A percentile compares a stretch with the other conserved stretches of the same genome.
Evolutionary conservation across 1,140 invertebrate species (phyloP).

Genomic region (Apocrypta bakeri): DNA sequence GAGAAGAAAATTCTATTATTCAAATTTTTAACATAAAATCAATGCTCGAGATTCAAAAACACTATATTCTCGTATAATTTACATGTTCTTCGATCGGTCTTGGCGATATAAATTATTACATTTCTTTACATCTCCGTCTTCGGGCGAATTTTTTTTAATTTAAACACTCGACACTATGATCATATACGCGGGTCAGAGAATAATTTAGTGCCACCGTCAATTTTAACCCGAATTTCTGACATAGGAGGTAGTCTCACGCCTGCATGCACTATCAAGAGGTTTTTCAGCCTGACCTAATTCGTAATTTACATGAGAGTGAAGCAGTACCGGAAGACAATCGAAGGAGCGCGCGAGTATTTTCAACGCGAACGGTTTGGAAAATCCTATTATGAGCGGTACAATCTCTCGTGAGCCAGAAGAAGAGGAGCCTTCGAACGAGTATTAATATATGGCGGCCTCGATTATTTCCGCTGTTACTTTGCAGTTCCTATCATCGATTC

Average conservation of each 20-base stretch:
- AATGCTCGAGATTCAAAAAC: neutral
- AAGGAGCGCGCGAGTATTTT: neutral
- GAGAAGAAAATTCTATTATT: too few relatives aligned
- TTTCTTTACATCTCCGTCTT: neutral
- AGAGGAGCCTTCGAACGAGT: neutral
- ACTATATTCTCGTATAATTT: neutral
- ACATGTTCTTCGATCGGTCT: neutral
- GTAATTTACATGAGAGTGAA: constrained; percentile 10
- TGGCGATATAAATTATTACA: neutral
- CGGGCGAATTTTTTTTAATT: neutral
- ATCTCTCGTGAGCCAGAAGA: neutral
- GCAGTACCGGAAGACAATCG: neutral
- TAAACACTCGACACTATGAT: neutral
- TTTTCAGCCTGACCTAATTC: constrained; percentile 13
- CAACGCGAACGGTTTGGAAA: neutral
- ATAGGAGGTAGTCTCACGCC: neutral
- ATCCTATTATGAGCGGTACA: neutral
- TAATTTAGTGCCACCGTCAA: neutral
- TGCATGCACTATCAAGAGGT: neutral
- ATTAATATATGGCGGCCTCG: constrained; percentile 3
- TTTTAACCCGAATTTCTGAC: neutral
- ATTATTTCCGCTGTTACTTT: constrained; percentile 7
- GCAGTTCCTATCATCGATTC: constrained; percentile 10
- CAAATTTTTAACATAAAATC: neutral
- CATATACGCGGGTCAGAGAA: neutral